Evolutionary conservation across 2,888 invertebrate genomes (phyloP).

Genomic region (Hydroisotoma schaefferi): DNA sequence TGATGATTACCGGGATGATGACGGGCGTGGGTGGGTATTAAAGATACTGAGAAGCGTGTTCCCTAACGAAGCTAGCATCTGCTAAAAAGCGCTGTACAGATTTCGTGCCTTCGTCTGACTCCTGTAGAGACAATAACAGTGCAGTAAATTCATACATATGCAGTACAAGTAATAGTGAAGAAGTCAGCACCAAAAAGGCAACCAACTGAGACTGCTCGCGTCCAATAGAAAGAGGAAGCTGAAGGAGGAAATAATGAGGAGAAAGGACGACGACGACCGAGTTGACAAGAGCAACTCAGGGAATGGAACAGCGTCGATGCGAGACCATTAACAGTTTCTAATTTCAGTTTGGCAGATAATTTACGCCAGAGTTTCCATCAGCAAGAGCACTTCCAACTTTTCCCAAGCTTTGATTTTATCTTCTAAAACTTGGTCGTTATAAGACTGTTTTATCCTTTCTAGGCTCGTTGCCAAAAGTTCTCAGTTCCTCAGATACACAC

Average conservation of each 20-base stretch:
- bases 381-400: conserved; percentile 46
- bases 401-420: conserved; percentile 44
- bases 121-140: background rate
- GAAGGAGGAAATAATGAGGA: conserved; percentile 15
- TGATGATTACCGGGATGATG: conserved; percentile 14
- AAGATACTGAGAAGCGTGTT: background rate
- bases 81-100: too few species aligned
- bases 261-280: conserved; percentile 24
- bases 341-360: conserved; percentile 50
- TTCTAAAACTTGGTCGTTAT: conserved; percentile 22
- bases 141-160: background rate
- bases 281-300: conserved; percentile 40
- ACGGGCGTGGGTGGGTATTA: conserved; percentile 4
- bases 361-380: conserved; percentile 49
- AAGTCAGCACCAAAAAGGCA: too few species aligned
- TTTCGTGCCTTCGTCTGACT: too few species aligned
- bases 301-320: conserved; percentile 48
- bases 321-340: conserved; percentile 49
- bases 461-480: conserved; percentile 38
- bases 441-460: conserved; percentile 17
- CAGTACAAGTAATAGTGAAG: background rate
- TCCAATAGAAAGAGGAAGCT: conserved; percentile 2
- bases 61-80: too few species aligned
- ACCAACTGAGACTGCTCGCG: too few species aligned
- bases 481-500: background rate